Evolutionary conservation across 2,888 invertebrate genomes (phyloP), one percentile per base, ranked within the genome.

Genomic region (Zelleria hepariella): DNA sequence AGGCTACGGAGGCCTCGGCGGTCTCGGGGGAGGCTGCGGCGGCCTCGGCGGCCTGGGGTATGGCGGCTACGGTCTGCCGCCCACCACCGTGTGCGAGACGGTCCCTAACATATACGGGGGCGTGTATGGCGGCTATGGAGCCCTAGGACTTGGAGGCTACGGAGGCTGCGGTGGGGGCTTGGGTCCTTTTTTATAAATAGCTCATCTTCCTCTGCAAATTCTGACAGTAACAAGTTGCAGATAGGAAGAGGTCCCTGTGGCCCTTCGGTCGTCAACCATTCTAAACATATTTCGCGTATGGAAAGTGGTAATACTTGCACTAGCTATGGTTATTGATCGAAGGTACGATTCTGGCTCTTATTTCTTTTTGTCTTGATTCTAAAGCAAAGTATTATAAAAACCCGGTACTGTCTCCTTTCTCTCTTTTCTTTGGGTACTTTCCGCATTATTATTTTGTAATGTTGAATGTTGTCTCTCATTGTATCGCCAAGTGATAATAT

Each of bases 101-200:
- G 32, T 42, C 15, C 32, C 32, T 42, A 42, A 42, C 32, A 10
- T 42, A 2, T 15, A 42, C 15, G 32, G 32, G 10, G 15, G 32
- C 1, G 15, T 42, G n/a, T n/a, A n/a, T n/a, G n/a, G n/a, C n/a
- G n/a, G n/a, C n/a, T 27, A 42, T 10, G 32, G 32, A 10, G 32
- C 4, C 32, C 32, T 3, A 2, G 59, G 52, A 8, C 18, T 52
- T 63, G 67, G 2, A 21, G 63, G 0, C 58, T 62, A 21, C 58
- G 62, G 1, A 8, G 23, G 53, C 10, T 2, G 0, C 58, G 63
- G 24, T 59, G 62, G 1, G 6, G 23, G 53, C 10, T 2, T 25
- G 53, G 32, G 32, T 42, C 32, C 32, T 42, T 42, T 42, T 42
- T 42, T 42, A 42, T 42, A 42, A 42, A 1, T 42, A 42, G 32